Evolutionary conservation across 2,797 vertebrate species (phyloP).

Genomic region (Clarias fuscus): DNA sequence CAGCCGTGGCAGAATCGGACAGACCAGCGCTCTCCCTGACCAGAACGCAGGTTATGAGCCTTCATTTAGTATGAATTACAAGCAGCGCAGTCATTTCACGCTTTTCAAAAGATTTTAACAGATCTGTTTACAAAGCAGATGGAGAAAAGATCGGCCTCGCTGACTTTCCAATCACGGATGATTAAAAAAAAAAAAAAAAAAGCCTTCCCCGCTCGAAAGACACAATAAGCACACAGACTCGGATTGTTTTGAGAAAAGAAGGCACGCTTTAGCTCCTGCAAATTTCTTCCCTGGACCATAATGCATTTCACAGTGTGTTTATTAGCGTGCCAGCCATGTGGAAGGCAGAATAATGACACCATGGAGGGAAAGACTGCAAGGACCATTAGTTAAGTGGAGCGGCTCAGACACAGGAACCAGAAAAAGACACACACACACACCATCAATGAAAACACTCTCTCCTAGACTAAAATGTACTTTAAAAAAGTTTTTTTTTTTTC

Average conservation of each 20-base stretch:
- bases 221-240: constrained; percentile 39
- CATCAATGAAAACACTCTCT: not conserved
- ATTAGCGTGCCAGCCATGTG: constrained; percentile 62
- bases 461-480: not conserved
- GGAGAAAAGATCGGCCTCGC: constrained; percentile 46
- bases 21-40: constrained; percentile 12
- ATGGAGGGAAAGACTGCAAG: constrained; percentile 58
- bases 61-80: constrained; percentile 41
- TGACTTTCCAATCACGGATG: constrained; percentile 56
- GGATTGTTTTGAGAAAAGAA: constrained; percentile 46
- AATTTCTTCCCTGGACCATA: constrained; percentile 55
- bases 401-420: constrained; percentile 44
- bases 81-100: constrained; percentile 52
- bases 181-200: constrained; percentile 45
- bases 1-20: not conserved
- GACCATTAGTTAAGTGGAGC: constrained; percentile 64
- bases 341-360: constrained; percentile 64
- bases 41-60: constrained; percentile 26
- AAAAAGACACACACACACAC: constrained; percentile 21
- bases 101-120: constrained; percentile 57
- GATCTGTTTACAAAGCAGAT: constrained; percentile 57
- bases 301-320: constrained; percentile 62
- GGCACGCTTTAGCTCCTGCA: constrained; percentile 39
- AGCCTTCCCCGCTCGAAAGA: constrained; percentile 31
- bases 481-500: not conserved